Evolutionary conservation across 1,140 invertebrate genomes (phyloP), one percentile per base, ranked within the genome.

Genomic region (Trypoxylus dichotomus): DNA sequence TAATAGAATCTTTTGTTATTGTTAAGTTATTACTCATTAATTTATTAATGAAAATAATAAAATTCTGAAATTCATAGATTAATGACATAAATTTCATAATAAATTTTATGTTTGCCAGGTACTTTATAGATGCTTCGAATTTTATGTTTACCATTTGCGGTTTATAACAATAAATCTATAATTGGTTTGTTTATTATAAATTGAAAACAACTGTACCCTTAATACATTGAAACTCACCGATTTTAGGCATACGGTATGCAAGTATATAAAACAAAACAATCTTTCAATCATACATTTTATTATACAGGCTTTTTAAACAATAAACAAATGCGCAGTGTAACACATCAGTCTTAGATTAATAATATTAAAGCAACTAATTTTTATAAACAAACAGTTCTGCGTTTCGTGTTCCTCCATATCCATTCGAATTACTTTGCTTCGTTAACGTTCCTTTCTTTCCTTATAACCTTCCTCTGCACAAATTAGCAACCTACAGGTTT

Each of bases 261-360:
- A 27, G 3, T 19, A n/a, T 21, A 71, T 3, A 73, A 29, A 73
- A 3, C 24, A 24, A 73, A 73, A 8, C 15, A 32, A 73, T 37
- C 25, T 8, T 32, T 32, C 29, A 73, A 73, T 73, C 29, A 73
- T 73, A 73, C 71, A 73, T 21, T 73, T 73, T 73, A 73, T 73
- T 73, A 73, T 73, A 73, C 71, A 73, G 71, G 71, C 71, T 73
- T 42, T 73, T 73, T 73, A 73, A 73, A 73, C 71, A 73, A 73
- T 73, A 73, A 73, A 73, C 71, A 73, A 73, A 73, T 73, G 71
- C 71, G 71, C 71, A 73, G 71, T 73, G 71, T 73, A 73, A 73
- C 71, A 73, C 71, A 73, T 73, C 71, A 73, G 71, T 73, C 71
- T 73, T 73, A 73, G 71, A 73, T 73, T 73, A 73, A 73, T 73